A percentile compares a stretch with the other conserved stretches of the same genome.
Evolutionary conservation across 1,140 invertebrate species (phyloP).

Genomic region (Caligus rogercresseyi): DNA sequence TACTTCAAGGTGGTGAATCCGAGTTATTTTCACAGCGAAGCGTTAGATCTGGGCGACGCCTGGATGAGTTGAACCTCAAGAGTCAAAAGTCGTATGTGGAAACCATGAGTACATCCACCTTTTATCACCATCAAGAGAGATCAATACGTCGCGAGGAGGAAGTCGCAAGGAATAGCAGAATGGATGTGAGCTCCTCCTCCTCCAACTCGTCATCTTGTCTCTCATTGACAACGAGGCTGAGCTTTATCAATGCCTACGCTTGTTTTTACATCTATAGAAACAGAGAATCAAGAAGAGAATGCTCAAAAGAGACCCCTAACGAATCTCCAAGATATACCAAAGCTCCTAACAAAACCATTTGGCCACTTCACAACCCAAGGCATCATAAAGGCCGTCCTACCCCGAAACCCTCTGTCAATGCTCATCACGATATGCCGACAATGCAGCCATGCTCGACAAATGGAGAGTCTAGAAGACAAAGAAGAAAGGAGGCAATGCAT

Average conservation of each 20-base stretch:
- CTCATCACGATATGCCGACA: not conserved
- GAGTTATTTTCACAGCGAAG: not conserved
- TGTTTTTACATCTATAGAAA: too few relatives aligned
- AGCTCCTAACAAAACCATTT: not conserved
- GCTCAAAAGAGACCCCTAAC: too few relatives aligned
- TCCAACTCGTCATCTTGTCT: too few relatives aligned
- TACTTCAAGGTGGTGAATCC: not conserved
- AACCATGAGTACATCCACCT: not conserved
- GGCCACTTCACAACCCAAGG: not conserved
- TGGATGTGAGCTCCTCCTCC: too few relatives aligned
- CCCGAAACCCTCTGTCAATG: not conserved
- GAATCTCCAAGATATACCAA: not conserved
- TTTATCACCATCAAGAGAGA: not conserved
- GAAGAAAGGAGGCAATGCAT: too few relatives aligned
- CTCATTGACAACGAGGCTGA: too few relatives aligned
- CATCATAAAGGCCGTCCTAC: not conserved
- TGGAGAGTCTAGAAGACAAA: not conserved
- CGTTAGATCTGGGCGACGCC: not conserved
- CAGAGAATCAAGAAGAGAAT: too few relatives aligned
- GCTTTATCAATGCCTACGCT: too few relatives aligned
- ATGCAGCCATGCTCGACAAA: not conserved
- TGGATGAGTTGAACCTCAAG: not conserved
- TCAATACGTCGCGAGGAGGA: not conserved
- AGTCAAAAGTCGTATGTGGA: not conserved
- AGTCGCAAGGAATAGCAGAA: too few relatives aligned